Base-by-base conservation (phyloP, 1,140 invertebrate genomes). In the Platorchestia sp. region DNA sequence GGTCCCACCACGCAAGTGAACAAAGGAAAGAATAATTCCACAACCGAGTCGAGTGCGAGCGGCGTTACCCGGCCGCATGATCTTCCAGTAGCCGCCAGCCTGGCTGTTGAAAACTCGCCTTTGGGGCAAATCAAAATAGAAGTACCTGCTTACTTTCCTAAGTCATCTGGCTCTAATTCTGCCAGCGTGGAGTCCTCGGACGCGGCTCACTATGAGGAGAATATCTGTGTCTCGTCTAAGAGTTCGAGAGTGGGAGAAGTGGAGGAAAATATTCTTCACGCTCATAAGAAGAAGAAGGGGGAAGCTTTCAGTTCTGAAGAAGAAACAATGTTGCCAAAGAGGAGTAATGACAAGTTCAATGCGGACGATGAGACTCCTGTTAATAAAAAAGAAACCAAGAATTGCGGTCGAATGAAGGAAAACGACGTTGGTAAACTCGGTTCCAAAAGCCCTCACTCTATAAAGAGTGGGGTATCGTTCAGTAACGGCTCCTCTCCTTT, bases 111-210 rank as follows among this genome's bases (percentile, higher is more conserved):
- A 47, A 93, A 93, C 19, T 44, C 91, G 3, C 44, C 42, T 47
- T 45, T 93, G 91, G 91, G 45, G 0, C 41, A 45, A 93, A 93
- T 93, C 91, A 93, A 93, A 93, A 93, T 93, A 93, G 91, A 93
- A 45, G 44, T 93, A 19, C 91, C 91, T 44, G 45, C 59, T 75
- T 36, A 75, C 27, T 75, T 75, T 36, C 36, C 59, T 36, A 22
- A 36, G 14, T 22, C 59, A 27, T 75, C 59, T 75, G 59, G 59
- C 36, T 22, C 14, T 75, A 36, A 75, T 75, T 75, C 59, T 75
- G 14, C 59, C 59, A 36, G 59, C 36, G 59, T 10, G 14, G 36
- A 22, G 1, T 22, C 59, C 1, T 10, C 59, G 59, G 27, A 36
- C 59, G 59, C 27, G 36, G 59, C 59, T 10, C 7, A 75, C 59